These are phyloP conservation scores for Tortricodes alternella DNA, from an alignment of 2,888 invertebrate species.

Conservation along the genomic window DNA sequence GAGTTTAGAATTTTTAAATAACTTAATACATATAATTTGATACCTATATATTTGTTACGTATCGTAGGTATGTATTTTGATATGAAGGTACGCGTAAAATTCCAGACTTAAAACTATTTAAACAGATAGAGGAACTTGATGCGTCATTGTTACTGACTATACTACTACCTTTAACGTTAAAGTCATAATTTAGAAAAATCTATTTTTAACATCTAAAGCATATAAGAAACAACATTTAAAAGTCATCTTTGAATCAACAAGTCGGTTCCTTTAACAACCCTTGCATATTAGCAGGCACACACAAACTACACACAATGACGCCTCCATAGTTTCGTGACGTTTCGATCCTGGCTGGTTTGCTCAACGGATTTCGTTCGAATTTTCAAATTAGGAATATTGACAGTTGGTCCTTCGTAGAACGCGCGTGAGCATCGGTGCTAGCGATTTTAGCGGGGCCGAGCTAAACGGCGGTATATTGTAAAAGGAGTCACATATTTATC, in stretches of 20 bases:
- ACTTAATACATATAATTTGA: no score
- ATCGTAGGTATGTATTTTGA: no score
- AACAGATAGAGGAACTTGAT: no score
- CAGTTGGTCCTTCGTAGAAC: conserved; percentile 68
- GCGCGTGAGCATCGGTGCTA: conserved; percentile 42
- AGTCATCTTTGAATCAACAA: conserved; percentile 1
- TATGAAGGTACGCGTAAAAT: no score
- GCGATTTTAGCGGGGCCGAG: conserved; percentile 60
- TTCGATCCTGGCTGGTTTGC: conserved; percentile 51
- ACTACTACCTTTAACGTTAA: no score
- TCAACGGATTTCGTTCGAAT: conserved; percentile 51
- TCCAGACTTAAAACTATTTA: no score
- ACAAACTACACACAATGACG: conserved; percentile 45
- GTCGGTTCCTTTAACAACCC: conserved; percentile 52
- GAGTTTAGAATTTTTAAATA: no score
- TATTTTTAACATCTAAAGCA: background rate
- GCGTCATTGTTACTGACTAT: no score
- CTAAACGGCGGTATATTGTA: conserved; percentile 50
- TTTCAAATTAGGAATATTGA: conserved; percentile 61
- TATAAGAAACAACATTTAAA: background rate
- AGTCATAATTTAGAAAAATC: background rate
- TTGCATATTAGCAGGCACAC: conserved; percentile 55
- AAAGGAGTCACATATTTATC: conserved; percentile 61
- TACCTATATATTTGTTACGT: no score
- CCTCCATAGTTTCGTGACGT: conserved; percentile 55